phyloP scores from a whole-genome alignment of 1,140 invertebrate species.

The Drosophila tropicalis region DNA sequence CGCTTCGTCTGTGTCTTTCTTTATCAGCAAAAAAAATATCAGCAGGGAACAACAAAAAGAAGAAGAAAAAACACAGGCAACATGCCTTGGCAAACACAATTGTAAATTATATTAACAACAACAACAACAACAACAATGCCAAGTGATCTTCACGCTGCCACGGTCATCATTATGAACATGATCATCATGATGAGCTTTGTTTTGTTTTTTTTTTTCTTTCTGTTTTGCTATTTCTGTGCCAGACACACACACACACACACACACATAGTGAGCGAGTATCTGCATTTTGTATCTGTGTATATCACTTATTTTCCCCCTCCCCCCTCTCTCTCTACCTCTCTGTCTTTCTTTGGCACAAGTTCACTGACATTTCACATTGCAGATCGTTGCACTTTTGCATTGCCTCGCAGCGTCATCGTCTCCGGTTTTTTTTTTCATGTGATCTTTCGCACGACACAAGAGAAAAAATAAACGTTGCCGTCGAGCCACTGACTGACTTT shows the following conservation, averaged over 20 bases:
- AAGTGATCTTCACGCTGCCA: constrained; percentile 65
- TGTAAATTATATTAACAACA: constrained; percentile 52
- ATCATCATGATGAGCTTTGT: constrained; percentile 40
- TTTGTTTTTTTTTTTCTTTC: constrained; percentile 12
- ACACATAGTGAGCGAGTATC: background rate
- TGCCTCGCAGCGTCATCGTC: constrained; percentile 16
- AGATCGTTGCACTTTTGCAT: constrained; percentile 77
- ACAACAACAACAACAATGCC: constrained; percentile 39
- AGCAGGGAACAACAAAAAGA: too few relatives aligned
- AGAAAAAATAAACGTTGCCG: constrained; percentile 9
- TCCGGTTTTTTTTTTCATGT: constrained; percentile 11
- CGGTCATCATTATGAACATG: constrained; percentile 44
- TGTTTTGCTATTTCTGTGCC: constrained; percentile 57
- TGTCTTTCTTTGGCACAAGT: constrained; percentile 41
- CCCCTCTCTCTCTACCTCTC: constrained; percentile 10
- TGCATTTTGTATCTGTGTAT: constrained; percentile 20
- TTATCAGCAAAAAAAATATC: background rate
- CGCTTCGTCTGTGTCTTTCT: background rate
- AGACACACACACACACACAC: constrained; percentile 39
- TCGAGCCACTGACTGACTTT: constrained; percentile 20
- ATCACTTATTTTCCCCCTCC: background rate
- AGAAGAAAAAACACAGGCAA: constrained; percentile 21
- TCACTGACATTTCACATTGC: constrained; percentile 78
- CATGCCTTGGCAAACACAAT: constrained; percentile 60
- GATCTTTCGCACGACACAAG: constrained; percentile 46